phyloP scores from a whole-genome alignment of 1,140 invertebrate species.

The Drosophila sp. region DNA sequence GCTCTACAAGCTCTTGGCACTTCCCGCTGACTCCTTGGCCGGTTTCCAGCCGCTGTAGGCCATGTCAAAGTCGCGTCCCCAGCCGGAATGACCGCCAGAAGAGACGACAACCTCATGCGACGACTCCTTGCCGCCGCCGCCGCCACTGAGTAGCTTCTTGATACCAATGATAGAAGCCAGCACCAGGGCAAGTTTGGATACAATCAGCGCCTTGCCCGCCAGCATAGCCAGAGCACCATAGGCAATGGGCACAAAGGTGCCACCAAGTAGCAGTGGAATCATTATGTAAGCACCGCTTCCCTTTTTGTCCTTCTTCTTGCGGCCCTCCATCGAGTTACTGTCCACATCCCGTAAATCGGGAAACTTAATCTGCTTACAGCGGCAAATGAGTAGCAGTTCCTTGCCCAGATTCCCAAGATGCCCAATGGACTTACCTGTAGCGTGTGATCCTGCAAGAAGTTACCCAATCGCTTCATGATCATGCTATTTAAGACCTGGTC shows the following conservation, averaged over 20 bases:
- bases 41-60: conserved; percentile 88
- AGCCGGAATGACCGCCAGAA: conserved; percentile 88
- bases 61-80: conserved; percentile 89
- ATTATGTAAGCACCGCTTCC: conserved; percentile 89
- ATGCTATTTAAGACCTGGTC: conserved; percentile 90
- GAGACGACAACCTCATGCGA: conserved; percentile 90
- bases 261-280: conserved; percentile 91
- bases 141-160: conserved; percentile 90
- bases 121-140: conserved; percentile 86
- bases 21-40: conserved; percentile 65
- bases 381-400: not conserved
- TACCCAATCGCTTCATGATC: conserved; percentile 89
- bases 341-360: conserved; percentile 55
- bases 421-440: conserved; percentile 87
- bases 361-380: conserved; percentile 65
- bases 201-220: conserved; percentile 93
- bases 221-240: conserved; percentile 91
- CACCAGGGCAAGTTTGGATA: conserved; percentile 92
- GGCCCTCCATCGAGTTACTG: conserved; percentile 62
- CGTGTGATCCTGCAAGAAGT: conserved; percentile 91
- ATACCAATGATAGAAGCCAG: conserved; percentile 92
- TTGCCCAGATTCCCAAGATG: no score
- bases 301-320: conserved; percentile 87
- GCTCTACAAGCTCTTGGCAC: conserved; percentile 70
- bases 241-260: conserved; percentile 91